Evolutionary conservation across 2,113 vertebrate genomes (phyloP), one percentile per base, ranked within the genome.

Genomic region (Hippoglossus stenolepis): DNA sequence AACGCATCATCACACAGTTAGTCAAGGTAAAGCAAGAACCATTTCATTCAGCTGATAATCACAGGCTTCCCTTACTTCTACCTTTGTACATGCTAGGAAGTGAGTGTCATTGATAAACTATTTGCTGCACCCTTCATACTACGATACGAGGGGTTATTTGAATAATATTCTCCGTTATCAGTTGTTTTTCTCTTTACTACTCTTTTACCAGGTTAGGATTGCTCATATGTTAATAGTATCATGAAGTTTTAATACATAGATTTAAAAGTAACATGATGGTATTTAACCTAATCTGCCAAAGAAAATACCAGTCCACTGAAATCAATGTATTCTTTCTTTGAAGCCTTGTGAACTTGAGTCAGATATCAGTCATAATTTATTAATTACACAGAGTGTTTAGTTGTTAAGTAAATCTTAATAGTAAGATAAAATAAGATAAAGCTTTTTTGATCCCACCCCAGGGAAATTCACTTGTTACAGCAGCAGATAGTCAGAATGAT

Each of bases 1-100:
- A 96, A 63, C 97, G 94, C 66, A 93, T 97, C 75, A 93, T 96
- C 87, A 96, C 93, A 70, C 96, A 97, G 51, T 95, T 99, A 35
- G 89, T 97, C 71, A 99, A 99, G 97, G 98, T 99, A 89, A 93
- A 77, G 21, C 2, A 45, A 14, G 35, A 72, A 38, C 4, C 1
- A 2, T 63, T 53, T 70, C 0, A 59, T 47, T 24, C 10, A 73
- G 0, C 43, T 56, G 13, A 40, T 67, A 9, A 28, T 66, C 47
- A 71, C 23, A 45, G n/a, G 24, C 64, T 79, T 74, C 21, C 10
- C 3, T 45, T 65, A 1, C 49, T 72, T 45, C 47, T 60, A 0
- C 49, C 11, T 69, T 68, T 77, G 11, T 5, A n/a, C 7, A 38
- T 23, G 31, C 9, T 20, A 65, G n/a, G 59, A 75, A 75, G 76